phyloP scores from a whole-genome alignment of 2,113 vertebrate genomes.

The Sarotherodon lohbergeri region DNA sequence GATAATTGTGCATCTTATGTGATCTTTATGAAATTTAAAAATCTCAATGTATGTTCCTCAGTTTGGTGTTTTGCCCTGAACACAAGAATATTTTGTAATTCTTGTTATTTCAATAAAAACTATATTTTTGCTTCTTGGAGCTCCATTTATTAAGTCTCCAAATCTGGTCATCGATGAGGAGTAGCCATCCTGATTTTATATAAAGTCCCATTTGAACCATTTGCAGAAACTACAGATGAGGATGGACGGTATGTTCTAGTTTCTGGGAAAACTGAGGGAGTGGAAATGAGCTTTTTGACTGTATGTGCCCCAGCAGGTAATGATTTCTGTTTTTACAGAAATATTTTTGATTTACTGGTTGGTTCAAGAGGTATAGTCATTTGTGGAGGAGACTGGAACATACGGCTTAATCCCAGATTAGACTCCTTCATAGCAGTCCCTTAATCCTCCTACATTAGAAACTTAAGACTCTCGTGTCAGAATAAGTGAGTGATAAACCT shows the following conservation, averaged over 20 bases:
- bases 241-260: neutral
- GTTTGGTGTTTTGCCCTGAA: neutral
- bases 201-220: neutral
- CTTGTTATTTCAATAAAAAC: neutral
- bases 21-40: neutral
- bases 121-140: neutral
- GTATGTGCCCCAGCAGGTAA: neutral
- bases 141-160: neutral
- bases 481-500: neutral
- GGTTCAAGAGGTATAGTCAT: neutral
- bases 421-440: neutral
- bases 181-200: neutral
- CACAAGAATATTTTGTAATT: neutral
- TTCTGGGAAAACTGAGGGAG: neutral
- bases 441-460: neutral
- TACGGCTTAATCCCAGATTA: neutral
- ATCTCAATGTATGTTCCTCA: neutral
- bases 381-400: neutral
- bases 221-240: neutral
- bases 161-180: neutral
- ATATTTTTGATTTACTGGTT: neutral
- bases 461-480: neutral
- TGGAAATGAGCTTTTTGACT: accelerated
- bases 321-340: accelerated
- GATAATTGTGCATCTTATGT: neutral